Evolutionary conservation across 2,113 vertebrate species (phyloP).

Genomic region (Apodemus sylvaticus): DNA sequence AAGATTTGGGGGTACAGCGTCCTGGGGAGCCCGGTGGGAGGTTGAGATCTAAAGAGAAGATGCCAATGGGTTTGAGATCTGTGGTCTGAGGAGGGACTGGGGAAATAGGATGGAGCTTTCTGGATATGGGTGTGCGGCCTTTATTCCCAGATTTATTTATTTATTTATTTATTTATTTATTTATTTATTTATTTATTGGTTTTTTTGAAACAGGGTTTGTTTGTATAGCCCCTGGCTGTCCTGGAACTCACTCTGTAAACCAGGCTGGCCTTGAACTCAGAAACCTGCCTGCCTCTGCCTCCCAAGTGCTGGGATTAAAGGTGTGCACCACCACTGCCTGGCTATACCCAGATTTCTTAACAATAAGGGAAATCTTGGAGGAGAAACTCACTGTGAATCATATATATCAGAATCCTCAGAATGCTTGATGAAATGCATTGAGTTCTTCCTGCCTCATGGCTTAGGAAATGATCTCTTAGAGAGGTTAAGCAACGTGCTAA

Average conservation of each 20-base stretch:
- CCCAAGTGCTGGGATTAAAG: too few species aligned
- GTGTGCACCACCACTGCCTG: too few species aligned
- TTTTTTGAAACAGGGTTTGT: too few species aligned
- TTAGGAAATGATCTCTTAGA: background rate
- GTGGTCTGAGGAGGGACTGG: background rate
- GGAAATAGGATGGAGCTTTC: background rate
- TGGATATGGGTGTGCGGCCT: background rate
- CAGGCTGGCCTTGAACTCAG: too few species aligned
- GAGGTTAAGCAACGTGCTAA: background rate
- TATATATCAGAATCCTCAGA: background rate
- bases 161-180: too few species aligned
- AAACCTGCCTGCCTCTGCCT: too few species aligned
- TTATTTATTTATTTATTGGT: too few species aligned
- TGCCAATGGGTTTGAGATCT: slow-evolving; percentile 8
- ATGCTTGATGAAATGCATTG: background rate
- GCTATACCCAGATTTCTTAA: slow-evolving; percentile 29
- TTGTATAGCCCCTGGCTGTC: too few species aligned
- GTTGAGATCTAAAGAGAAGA: slow-evolving; percentile 76
- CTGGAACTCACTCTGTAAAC: too few species aligned
- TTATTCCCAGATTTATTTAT: too few species aligned
- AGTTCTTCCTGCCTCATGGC: background rate
- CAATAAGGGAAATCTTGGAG: background rate
- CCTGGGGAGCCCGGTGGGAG: slow-evolving; percentile 70
- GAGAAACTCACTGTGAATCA: background rate
- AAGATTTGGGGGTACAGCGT: slow-evolving; percentile 58